phyloP scores from a whole-genome alignment of 2,113 vertebrate genomes.

The Orcinus orca region DNA sequence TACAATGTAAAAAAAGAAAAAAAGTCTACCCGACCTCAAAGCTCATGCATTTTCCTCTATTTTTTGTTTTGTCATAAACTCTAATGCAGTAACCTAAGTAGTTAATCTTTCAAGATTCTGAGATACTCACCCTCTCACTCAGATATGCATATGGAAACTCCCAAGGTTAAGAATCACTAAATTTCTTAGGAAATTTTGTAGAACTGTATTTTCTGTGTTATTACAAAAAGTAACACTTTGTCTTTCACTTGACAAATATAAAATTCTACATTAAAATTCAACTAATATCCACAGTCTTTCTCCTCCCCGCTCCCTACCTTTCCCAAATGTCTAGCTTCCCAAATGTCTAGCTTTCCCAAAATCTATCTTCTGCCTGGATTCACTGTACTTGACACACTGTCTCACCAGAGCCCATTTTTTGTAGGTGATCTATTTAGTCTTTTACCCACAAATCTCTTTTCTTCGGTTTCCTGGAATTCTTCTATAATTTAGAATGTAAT shows the following conservation, averaged over 20 bases:
- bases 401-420: background rate
- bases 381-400: background rate
- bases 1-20: background rate
- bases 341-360: background rate
- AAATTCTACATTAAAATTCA: background rate
- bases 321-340: background rate
- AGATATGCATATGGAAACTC: background rate
- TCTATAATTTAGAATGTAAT: background rate
- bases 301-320: rapidly evolving
- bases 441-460: background rate
- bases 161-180: background rate
- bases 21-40: background rate
- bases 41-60: background rate
- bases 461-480: background rate
- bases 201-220: background rate
- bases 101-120: background rate
- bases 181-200: background rate
- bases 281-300: background rate
- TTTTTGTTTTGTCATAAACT: background rate
- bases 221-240: background rate
- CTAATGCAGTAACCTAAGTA: background rate
- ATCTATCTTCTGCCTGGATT: background rate
- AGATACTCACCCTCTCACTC: background rate
- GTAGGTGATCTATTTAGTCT: background rate
- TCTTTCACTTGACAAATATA: background rate